Conservation (phyloP, 2,888 invertebrate genomes). For the Mycalesis mineus region DNA sequence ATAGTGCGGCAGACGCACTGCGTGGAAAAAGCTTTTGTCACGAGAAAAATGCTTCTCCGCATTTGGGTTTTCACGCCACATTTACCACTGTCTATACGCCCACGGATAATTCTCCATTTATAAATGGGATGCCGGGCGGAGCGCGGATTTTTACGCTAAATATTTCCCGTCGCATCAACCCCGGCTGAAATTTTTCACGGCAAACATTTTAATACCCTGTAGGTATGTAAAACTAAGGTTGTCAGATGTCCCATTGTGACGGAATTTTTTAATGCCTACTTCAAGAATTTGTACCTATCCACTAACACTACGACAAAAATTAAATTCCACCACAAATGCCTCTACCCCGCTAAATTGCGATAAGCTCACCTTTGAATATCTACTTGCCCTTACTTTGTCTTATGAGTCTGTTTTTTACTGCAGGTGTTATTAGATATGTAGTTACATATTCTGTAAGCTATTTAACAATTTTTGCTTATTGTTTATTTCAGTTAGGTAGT, state of each 20-base stretch:
- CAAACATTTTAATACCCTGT: conserved; percentile 21
- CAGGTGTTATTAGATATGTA: too few relatives aligned
- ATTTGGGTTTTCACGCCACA: conserved; percentile 69
- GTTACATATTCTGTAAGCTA: too few relatives aligned
- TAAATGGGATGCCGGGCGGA: conserved; percentile 63
- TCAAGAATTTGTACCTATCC: neutral
- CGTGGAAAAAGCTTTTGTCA: conserved; percentile 60
- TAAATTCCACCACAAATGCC: neutral
- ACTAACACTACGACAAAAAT: neutral
- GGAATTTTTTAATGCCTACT: neutral
- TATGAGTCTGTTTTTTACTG: too few relatives aligned
- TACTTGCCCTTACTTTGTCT: too few relatives aligned
- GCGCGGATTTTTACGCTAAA: conserved; percentile 52
- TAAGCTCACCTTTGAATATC: too few relatives aligned
- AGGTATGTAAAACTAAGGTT: conserved; percentile 11
- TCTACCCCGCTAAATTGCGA: too few relatives aligned
- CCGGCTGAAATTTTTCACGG: conserved; percentile 20
- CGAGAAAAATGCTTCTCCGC: conserved; percentile 63
- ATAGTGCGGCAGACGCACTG: conserved; percentile 43
- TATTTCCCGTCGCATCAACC: conserved; percentile 21
- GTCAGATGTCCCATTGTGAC: neutral
- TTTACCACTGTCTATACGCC: conserved; percentile 60
- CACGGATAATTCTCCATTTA: conserved; percentile 65
- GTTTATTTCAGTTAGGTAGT: too few relatives aligned
- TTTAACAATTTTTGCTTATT: too few relatives aligned